phyloP scores from a whole-genome alignment of 1,140 invertebrate genomes.

The Campoletis sonorensis region DNA sequence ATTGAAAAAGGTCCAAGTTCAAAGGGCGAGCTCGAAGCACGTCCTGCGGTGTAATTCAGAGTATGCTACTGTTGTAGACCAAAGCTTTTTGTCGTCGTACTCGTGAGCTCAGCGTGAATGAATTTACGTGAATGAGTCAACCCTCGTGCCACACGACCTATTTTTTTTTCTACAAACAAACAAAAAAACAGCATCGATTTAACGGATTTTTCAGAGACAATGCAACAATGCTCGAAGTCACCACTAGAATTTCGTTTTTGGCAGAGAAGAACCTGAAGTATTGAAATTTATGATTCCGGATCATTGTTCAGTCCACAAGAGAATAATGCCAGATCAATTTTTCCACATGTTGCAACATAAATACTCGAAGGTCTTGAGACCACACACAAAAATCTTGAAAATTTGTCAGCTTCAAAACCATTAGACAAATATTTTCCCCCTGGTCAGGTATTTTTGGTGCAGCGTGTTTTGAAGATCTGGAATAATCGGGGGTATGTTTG shows the following conservation, averaged over 20 bases:
- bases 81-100: slow-evolving; percentile 50
- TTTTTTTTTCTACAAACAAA: not conserved
- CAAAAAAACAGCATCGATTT: slow-evolving; percentile 10
- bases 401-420: not conserved
- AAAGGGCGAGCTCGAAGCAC: slow-evolving; percentile 37
- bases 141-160: not conserved
- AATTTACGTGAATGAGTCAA: slow-evolving; percentile 5
- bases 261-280: not conserved
- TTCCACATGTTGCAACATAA: not conserved
- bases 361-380: not conserved
- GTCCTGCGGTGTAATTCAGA: slow-evolving; percentile 34
- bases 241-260: not conserved
- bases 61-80: slow-evolving; percentile 11
- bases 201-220: slow-evolving; percentile 35
- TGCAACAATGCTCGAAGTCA: not conserved
- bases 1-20: slow-evolving; percentile 47
- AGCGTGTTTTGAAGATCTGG: not conserved
- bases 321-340: not conserved
- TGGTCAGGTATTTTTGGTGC: not conserved
- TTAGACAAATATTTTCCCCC: not conserved
- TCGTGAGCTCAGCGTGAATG: slow-evolving; percentile 53
- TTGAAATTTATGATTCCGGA: not conserved
- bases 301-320: not conserved
- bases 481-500: not conserved
- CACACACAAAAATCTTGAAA: not conserved